A percentile compares a stretch with the other conserved stretches of the same genome.
Conservation (phyloP, 2,888 invertebrate species). For the Notodonta ziczac region DNA sequence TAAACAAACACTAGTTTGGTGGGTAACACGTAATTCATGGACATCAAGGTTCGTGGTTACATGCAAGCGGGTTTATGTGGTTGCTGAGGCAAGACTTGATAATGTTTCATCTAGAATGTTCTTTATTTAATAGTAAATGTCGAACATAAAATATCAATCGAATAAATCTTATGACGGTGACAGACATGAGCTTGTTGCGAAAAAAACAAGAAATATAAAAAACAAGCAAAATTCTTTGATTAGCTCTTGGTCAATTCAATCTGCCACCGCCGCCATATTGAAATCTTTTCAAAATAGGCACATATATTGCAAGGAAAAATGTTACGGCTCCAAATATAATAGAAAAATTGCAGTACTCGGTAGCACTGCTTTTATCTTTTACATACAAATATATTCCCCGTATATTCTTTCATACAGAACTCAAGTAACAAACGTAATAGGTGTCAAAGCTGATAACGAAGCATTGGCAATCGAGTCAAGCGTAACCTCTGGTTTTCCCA, state of each 20-base stretch:
- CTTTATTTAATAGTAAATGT: background rate
- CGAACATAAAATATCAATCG: too few relatives aligned
- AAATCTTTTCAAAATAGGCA: too few relatives aligned
- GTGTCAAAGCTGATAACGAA: slow-evolving; percentile 6
- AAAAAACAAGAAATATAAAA: too few relatives aligned
- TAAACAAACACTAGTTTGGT: slow-evolving; percentile 30
- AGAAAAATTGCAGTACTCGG: background rate
- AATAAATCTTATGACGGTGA: too few relatives aligned
- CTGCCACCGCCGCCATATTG: too few relatives aligned
- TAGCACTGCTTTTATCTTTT: background rate
- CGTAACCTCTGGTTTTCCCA: slow-evolving; percentile 9
- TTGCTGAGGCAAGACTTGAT: background rate
- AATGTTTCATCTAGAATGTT: slow-evolving; percentile 1
- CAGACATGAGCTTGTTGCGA: too few relatives aligned
- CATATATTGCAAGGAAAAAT: too few relatives aligned
- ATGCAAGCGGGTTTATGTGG: slow-evolving; percentile 18
- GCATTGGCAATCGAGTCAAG: background rate
- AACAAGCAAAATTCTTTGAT: too few relatives aligned
- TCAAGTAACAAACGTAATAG: slow-evolving; percentile 1
- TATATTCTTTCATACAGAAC: background rate
- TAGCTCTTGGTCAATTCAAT: too few relatives aligned
- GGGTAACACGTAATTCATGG: slow-evolving; percentile 30
- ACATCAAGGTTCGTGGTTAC: slow-evolving; percentile 31
- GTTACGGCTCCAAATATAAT: too few relatives aligned
- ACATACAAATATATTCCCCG: background rate